Base-by-base conservation (phyloP, 1,140 invertebrate species). In the Kradibia gibbosae region DNA sequence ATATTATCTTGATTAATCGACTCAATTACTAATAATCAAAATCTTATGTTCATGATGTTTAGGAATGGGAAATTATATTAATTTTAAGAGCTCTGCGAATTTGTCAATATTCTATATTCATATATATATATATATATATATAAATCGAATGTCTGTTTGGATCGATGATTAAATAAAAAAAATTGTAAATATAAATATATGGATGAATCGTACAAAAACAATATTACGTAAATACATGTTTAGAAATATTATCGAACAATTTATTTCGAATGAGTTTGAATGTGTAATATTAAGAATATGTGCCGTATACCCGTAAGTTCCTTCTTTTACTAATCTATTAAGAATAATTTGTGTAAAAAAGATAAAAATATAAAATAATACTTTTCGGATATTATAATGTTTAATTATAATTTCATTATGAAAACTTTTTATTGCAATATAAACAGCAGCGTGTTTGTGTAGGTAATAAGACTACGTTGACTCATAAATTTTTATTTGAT, bases 111-210 rank as follows among this genome's bases (percentile, higher is more conserved):
- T 39, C 25, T 50, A 72, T 72, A 74, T 74, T 55, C 72, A 13
- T 55, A 72, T n/a, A n/a, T n/a, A n/a, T n/a, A n/a, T n/a, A n/a
- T n/a, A n/a, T n/a, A n/a, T 75, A 42, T 15, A 77, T 31, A 77
- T 57, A 77, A 48, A 77, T 67, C 11, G 25, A 77, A 28, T 62
- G 50, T 55, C 28, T 48, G 20, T 78, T 70, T 55, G 5, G 5
- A 70, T 71, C 10, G 31, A 57, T 72, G 45, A 53, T 72, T 80
- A 65, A 34, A n/a, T 48, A 42, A 48, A 42, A 0, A 48, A 28
- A 50, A 25, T 25, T 81, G 80, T 71, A 70, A 81, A 70, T 81
- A 81, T n/a, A 72, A 28, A 81, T 80, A 74, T 55, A 55, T 42
- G 22, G 28, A 20, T 48, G 3, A 72, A 1, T 48, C 74, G 53